Evolutionary conservation across 2,797 vertebrate genomes (phyloP).

Genomic region (Jordanella pulchra): DNA sequence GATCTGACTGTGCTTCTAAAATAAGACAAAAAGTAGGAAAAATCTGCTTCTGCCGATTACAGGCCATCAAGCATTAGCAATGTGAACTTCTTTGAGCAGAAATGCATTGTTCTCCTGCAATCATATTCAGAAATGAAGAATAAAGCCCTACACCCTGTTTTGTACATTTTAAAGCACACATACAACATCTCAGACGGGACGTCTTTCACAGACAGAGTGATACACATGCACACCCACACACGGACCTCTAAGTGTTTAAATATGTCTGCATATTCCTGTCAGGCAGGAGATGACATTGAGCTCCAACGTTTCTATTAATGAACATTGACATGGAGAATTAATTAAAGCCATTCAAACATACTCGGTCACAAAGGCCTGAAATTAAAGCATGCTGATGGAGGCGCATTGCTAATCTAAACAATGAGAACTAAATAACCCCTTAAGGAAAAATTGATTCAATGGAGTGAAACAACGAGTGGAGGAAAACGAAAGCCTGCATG

Average conservation of each 20-base stretch:
- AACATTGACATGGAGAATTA: conserved; percentile 49
- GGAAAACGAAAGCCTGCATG: background rate
- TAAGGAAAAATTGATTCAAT: conserved; percentile 56
- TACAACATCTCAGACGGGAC: background rate
- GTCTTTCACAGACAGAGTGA: background rate
- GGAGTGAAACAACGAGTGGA: conserved; percentile 49
- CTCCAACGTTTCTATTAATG: conserved; percentile 56
- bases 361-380: conserved; percentile 55
- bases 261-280: conserved; percentile 41
- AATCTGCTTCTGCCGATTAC: background rate
- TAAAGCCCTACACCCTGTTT: too few relatives aligned
- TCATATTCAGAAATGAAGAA: too few relatives aligned
- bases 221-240: conserved; percentile 3
- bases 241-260: conserved; percentile 51
- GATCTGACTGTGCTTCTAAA: background rate
- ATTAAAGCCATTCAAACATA: conserved; percentile 58
- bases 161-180: background rate
- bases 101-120: background rate
- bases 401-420: conserved; percentile 45
- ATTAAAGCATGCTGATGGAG: conserved; percentile 54
- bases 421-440: conserved; percentile 59
- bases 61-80: background rate
- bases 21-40: background rate
- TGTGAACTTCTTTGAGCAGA: background rate
- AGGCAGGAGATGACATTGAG: conserved; percentile 47